Conservation (phyloP, 2,888 invertebrate genomes). For the Spisula solida region DNA sequence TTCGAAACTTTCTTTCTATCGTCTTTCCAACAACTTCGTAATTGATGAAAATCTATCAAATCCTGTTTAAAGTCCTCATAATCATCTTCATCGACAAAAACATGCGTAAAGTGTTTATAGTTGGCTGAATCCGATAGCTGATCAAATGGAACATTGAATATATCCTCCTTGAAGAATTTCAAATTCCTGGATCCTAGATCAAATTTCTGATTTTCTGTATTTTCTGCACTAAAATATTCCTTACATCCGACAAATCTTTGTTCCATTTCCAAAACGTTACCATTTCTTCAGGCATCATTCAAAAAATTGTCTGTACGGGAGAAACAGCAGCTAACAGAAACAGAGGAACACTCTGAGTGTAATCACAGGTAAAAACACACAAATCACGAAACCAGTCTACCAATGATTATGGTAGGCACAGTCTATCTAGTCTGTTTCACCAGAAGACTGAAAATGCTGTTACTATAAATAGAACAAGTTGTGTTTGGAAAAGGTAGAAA, state of each 20-base stretch:
- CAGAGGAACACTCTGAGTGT: conserved; percentile 15
- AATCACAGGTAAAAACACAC: conserved; percentile 53
- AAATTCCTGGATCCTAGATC: conserved; percentile 68
- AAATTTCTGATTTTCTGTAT: conserved; percentile 54
- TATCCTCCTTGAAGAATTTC: conserved; percentile 74
- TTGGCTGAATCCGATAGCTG: conserved; percentile 72
- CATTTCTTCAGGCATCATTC: conserved; percentile 44
- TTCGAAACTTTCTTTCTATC: conserved; percentile 64
- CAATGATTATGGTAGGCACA: conserved; percentile 39
- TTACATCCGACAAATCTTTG: conserved; percentile 48
- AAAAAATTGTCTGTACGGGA: background rate
- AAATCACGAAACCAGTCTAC: conserved; percentile 45
- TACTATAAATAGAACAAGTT: conserved; percentile 62
- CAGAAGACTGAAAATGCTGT: conserved; percentile 58
- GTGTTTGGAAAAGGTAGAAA: conserved; percentile 53
- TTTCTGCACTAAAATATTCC: conserved; percentile 34
- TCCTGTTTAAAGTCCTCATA: conserved; percentile 85
- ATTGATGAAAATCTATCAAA: conserved; percentile 75
- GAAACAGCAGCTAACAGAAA: conserved; percentile 26
- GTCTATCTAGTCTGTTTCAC: conserved; percentile 60
- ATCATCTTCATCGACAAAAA: conserved; percentile 81
- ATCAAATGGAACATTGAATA: conserved; percentile 71
- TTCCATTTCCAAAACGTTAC: conserved; percentile 61
- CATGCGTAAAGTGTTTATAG: conserved; percentile 78
- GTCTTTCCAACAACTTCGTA: conserved; percentile 66